Percentiles rank a stretch among this genome's conserved stretches.
Evolutionary conservation across 2,888 invertebrate species (phyloP).

Genomic region (Xylophagus ater): DNA sequence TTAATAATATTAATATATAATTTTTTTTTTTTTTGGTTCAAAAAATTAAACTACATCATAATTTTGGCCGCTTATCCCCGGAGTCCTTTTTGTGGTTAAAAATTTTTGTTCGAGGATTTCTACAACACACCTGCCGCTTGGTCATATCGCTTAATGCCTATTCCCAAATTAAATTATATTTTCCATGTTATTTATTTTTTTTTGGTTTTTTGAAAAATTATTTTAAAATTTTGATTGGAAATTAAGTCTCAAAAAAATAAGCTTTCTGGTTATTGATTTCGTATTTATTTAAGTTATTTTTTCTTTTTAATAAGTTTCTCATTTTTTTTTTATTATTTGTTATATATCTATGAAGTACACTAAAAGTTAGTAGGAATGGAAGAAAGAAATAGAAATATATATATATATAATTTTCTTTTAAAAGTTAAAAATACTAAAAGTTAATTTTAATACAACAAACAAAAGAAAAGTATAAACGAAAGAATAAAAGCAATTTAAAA

Average conservation of each 20-base stretch:
- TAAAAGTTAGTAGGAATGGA: conserved; percentile 1
- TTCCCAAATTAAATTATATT: conserved; percentile 41
- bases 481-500: conserved; percentile 5
- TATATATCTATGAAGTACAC: conserved; percentile 5
- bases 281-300: conserved; percentile 13
- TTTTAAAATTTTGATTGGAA: too few relatives aligned
- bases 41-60: conserved; percentile 15
- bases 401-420: conserved; percentile 4
- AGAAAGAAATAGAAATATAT: conserved; percentile 11
- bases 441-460: conserved; percentile 3
- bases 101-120: conserved; percentile 36
- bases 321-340: conserved; percentile 8
- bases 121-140: conserved; percentile 50
- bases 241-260: too few relatives aligned
- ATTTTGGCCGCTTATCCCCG: conserved; percentile 40
- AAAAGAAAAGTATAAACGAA: neutral
- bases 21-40: too few relatives aligned
- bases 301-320: conserved; percentile 13
- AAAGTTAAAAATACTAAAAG: conserved; percentile 12
- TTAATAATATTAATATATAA: neutral
- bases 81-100: conserved; percentile 27
- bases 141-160: conserved; percentile 62
- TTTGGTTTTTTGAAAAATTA: conserved; percentile 5
- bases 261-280: conserved; percentile 9
- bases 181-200: conserved; percentile 2